Base-by-base conservation (phyloP, 2,888 invertebrate species). In the Pyrochroa serraticornis region DNA sequence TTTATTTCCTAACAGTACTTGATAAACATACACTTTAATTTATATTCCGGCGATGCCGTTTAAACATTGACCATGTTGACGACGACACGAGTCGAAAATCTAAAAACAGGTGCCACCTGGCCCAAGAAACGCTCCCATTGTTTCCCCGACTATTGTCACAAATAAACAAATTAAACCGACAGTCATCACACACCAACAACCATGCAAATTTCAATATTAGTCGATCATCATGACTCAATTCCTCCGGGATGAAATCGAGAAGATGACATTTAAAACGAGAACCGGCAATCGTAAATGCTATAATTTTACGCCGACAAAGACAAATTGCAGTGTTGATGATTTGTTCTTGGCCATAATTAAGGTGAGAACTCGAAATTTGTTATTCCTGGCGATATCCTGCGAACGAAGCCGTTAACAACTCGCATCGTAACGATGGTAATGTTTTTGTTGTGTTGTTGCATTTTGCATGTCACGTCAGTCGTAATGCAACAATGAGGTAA, bases 171-270 rank as follows among this genome's bases (percentile, higher is more conserved):
- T n/a, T n/a, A n/a, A n/a, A n/a, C n/a, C n/a, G n/a, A n/a, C 5
- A 22, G 22, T 22, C 22, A 22, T 22, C 22, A 38, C 45, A 44
- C 45, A 52, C 44, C 55, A 60, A 45, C 45, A 60, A 58, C 60
- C 63, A 53, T 63, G 60, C 62, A 65, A 63, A 63, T 65, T 60
- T 62, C 56, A 61, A 62, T 60, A 60, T 41, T 58, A 64, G 60
- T 51, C 64, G 58, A 62, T 66, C 63, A 62, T 50, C 50, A 61
- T 65, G 64, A 64, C 64, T 66, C 64, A 62, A 66, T 62, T 55
- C 57, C 57, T 58, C 61, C 57, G 57, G 60, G 64, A 66, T 64
- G 62, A 56, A 60, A 62, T 57, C 60, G 58, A 66, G 64, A 22
- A 22, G 60, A 59, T 58, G 61, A 53, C 60, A 56, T 60, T 59